phyloP scores from a whole-genome alignment of 2,888 invertebrate species.

The Agrilus mali region DNA sequence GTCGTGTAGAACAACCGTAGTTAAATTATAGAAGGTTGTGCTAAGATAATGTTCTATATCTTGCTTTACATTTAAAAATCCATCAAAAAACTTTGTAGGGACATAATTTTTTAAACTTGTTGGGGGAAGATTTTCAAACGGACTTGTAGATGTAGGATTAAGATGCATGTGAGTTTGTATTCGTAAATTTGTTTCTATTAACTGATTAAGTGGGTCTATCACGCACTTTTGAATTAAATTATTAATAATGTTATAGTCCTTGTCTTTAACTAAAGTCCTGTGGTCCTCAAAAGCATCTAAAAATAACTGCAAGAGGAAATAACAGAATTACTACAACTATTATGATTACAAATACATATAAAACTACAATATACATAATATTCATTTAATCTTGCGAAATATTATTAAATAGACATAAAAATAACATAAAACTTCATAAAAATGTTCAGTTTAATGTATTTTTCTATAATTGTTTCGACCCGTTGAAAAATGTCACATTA shows the following conservation, averaged over 20 bases:
- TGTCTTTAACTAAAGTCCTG: conserved; percentile 17
- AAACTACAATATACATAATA: conserved; percentile 20
- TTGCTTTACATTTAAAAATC: conserved; percentile 26
- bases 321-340: neutral
- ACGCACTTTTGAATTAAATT: conserved; percentile 43
- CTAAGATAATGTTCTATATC: conserved; percentile 83
- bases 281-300: conserved; percentile 28
- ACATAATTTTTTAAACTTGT: conserved; percentile 25
- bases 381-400: too few relatives aligned
- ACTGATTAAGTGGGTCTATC: conserved; percentile 63
- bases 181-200: conserved; percentile 86
- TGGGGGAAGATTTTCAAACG: conserved; percentile 25
- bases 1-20: conserved; percentile 92
- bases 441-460: too few relatives aligned
- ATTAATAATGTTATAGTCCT: conserved; percentile 32
- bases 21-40: conserved; percentile 91
- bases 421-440: too few relatives aligned
- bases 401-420: too few relatives aligned
- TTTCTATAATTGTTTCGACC: too few relatives aligned
- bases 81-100: conserved; percentile 30
- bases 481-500: too few relatives aligned
- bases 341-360: neutral
- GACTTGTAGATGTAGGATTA: conserved; percentile 50
- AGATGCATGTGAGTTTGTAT: conserved; percentile 87
- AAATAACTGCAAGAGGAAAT: conserved; percentile 23